phyloP scores from a whole-genome alignment of 2,888 invertebrate species.

The Sarcophaga variegata region DNA sequence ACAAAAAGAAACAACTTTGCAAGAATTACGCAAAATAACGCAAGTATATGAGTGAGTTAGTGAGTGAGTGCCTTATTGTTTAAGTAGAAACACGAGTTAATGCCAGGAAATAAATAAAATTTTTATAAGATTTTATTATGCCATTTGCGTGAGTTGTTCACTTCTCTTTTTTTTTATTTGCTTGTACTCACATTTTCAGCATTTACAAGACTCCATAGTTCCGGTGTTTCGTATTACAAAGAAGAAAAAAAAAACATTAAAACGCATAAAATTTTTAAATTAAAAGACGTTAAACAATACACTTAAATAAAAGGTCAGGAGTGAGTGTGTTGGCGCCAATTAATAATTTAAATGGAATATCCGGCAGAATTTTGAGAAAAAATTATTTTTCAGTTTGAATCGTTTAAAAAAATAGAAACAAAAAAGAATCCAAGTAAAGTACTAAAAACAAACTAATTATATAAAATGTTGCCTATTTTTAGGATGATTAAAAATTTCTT shows the following conservation, averaged over 20 bases:
- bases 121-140: constrained; percentile 63
- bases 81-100: constrained; percentile 54
- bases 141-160: constrained; percentile 46
- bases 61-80: constrained; percentile 40
- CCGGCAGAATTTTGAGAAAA: not conserved
- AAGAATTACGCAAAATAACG: constrained; percentile 49
- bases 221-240: not conserved
- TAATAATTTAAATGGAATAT: not conserved
- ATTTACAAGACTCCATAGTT: not conserved
- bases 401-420: not conserved
- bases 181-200: not conserved
- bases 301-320: constrained; percentile 1
- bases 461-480: not conserved
- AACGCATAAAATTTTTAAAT: constrained; percentile 4
- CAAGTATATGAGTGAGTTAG: not conserved
- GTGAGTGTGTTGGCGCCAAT: not conserved
- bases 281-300: constrained; percentile 1
- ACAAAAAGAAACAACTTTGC: constrained; percentile 18
- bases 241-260: too few relatives aligned
- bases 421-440: too few relatives aligned
- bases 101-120: constrained; percentile 61
- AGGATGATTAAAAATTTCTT: not conserved
- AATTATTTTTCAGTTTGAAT: not conserved
- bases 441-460: too few relatives aligned
- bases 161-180: not conserved